Evolutionary conservation across 2,113 vertebrate species (phyloP).

Genomic region (Pseudolaguvia tuberculata): DNA sequence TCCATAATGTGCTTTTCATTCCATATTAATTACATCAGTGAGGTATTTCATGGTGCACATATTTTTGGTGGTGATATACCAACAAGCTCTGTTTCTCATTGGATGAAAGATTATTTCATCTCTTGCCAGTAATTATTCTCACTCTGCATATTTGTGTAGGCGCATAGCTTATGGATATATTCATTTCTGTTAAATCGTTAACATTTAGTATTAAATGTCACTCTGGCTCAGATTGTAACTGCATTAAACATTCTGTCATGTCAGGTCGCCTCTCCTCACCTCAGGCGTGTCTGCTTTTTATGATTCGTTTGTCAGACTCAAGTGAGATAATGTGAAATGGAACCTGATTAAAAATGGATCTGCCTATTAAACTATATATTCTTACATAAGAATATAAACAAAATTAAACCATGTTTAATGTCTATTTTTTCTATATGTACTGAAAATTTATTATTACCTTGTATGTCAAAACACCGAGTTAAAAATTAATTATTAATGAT

Average conservation of each 20-base stretch:
- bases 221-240: background rate
- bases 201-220: constrained; percentile 26
- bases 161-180: constrained; percentile 29
- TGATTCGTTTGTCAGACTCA: background rate
- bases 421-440: too few relatives aligned
- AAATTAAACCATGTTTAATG: too few relatives aligned
- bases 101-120: constrained; percentile 9
- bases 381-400: too few relatives aligned
- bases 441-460: background rate
- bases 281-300: background rate
- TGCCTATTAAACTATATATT: background rate
- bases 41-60: constrained; percentile 18
- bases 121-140: constrained; percentile 23
- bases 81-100: constrained; percentile 15
- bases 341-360: background rate
- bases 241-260: constrained; percentile 2
- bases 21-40: constrained; percentile 18
- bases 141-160: constrained; percentile 27
- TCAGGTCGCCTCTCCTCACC: background rate
- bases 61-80: constrained; percentile 28
- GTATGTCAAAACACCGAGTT: background rate
- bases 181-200: constrained; percentile 10
- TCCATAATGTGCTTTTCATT: constrained; percentile 17
- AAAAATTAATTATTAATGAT: background rate
- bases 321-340: background rate